phyloP scores from a whole-genome alignment of 2,797 vertebrate species.

The Protonibea diacanthus region DNA sequence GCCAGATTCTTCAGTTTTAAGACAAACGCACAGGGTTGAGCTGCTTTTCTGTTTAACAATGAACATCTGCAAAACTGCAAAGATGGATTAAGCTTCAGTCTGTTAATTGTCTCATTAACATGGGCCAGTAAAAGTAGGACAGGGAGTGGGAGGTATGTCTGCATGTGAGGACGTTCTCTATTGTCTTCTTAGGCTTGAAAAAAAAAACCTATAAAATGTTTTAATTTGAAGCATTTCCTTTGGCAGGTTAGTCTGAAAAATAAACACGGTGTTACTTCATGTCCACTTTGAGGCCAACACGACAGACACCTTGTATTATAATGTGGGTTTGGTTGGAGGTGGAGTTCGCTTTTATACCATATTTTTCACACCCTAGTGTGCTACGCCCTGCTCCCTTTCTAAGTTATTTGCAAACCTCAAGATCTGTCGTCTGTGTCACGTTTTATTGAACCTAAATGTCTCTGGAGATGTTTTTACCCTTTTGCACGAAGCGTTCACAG shows the following conservation, averaged over 20 bases:
- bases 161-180: neutral
- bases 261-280: neutral
- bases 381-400: neutral
- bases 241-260: neutral
- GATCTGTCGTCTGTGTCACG: neutral
- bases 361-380: slow-evolving; percentile 1
- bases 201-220: neutral
- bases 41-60: neutral
- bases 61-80: slow-evolving; percentile 25
- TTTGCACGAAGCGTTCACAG: neutral
- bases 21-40: neutral
- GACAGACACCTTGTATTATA: neutral
- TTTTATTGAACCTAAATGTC: neutral
- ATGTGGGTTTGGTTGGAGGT: neutral
- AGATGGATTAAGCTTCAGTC: neutral
- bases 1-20: neutral
- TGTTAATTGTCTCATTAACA: slow-evolving; percentile 33
- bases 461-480: neutral
- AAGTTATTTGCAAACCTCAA: slow-evolving; percentile 6
- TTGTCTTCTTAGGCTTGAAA: neutral
- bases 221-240: neutral
- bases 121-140: neutral
- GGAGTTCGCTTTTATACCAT: neutral
- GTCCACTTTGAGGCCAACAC: neutral
- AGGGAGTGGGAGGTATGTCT: slow-evolving; percentile 14